A percentile compares a stretch with the other conserved stretches of the same genome.
phyloP scores from a whole-genome alignment of 2,797 vertebrate genomes.

The Chloroceryle amazona region DNA sequence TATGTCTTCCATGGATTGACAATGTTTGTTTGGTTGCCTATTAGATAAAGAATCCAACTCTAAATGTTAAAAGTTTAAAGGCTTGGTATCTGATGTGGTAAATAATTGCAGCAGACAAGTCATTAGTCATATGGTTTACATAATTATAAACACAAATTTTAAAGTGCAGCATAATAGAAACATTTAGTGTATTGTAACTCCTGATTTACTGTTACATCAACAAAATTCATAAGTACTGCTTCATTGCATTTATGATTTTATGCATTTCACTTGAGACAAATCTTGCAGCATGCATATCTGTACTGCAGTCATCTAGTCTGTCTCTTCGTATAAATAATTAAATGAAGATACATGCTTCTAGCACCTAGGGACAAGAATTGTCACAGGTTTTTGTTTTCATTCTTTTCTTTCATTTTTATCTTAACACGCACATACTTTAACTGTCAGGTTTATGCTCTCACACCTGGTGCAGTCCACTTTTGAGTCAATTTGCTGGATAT shows the following conservation, averaged over 20 bases:
- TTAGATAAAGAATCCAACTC: background rate
- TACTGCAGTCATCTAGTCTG: background rate
- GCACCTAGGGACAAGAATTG: background rate
- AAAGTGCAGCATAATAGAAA: background rate
- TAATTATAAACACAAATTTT: constrained; percentile 54
- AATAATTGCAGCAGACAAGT: constrained; percentile 37
- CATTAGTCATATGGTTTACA: constrained; percentile 50
- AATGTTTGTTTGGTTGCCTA: background rate
- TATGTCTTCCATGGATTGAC: background rate
- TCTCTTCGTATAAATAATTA: background rate
- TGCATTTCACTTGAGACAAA: background rate
- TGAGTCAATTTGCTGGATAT: background rate
- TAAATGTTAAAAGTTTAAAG: constrained; percentile 25
- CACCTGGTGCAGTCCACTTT: background rate
- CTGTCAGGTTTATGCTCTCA: background rate
- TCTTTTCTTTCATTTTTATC: background rate
- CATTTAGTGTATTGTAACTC: constrained; percentile 33
- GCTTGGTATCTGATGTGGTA: constrained; percentile 11
- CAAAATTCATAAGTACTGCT: background rate
- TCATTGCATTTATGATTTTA: constrained; percentile 4
- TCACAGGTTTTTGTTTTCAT: background rate
- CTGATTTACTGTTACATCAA: constrained; percentile 29
- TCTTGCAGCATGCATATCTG: background rate
- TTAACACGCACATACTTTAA: background rate
- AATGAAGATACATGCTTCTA: background rate